phyloP scores from a whole-genome alignment of 2,797 vertebrate species.

The Squalus acanthias region DNA sequence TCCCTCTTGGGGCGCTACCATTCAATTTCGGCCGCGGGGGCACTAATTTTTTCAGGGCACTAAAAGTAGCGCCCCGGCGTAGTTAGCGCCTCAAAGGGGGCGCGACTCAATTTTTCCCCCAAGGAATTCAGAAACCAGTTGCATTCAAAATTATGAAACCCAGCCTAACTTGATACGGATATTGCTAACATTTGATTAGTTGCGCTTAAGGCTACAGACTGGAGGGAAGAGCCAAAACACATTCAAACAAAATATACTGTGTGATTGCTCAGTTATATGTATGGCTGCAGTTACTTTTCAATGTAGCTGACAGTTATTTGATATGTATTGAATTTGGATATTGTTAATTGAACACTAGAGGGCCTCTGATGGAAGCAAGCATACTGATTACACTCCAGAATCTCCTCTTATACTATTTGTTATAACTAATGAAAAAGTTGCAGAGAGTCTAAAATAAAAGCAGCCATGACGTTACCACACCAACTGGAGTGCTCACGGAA shows the following conservation, averaged over 20 bases:
- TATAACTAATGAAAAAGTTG: neutral
- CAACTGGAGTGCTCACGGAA: neutral
- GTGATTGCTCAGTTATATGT: neutral
- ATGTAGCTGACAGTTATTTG: neutral
- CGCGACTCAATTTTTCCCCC: too few species aligned
- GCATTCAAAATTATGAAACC: neutral
- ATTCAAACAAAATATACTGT: neutral
- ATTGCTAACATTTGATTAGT: neutral
- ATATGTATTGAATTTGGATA: neutral
- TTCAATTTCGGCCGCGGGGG: too few species aligned
- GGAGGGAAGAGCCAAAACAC: neutral
- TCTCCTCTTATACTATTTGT: neutral
- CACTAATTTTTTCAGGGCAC: too few species aligned
- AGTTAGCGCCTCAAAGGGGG: too few species aligned
- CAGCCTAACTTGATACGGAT: neutral
- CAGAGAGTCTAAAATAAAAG: neutral
- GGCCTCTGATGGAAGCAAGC: neutral
- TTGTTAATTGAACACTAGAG: neutral
- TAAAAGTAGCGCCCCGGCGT: too few species aligned
- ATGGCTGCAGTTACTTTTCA: neutral
- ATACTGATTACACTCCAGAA: neutral
- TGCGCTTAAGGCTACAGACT: neutral
- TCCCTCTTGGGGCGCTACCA: too few species aligned
- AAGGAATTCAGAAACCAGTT: neutral
- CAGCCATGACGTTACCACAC: neutral